Evolutionary conservation across 2,888 invertebrate species (phyloP), one percentile per base, ranked within the genome.

Genomic region (Parelbella ahira): DNA sequence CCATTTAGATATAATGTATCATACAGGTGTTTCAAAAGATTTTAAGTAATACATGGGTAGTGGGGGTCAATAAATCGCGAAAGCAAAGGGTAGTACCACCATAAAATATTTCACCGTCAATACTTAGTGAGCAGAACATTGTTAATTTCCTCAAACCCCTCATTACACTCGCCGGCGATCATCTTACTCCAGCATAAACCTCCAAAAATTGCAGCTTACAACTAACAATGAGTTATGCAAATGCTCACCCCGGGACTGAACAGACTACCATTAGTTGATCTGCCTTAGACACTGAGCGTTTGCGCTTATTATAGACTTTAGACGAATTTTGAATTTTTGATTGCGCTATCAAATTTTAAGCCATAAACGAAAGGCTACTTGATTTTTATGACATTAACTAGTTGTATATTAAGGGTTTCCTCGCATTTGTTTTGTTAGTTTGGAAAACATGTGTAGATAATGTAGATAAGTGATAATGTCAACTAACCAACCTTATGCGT

Each of bases 191-290:
- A 33, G 43, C 30, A 44, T 50, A 62, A 63, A 68, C 53, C 58
- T 15, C n/a, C 63, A 64, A 68, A 78, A 79, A 82, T 83, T 77
- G 67, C 63, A 47, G 63, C 54, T 54, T 53, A 57, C 51, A 83
- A 70, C 83, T 76, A 65, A 72, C 76, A 83, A 87, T 87, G 80
- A 83, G 63, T 58, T 76, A 87, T 87, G 86, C 80, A 72, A 87
- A 87, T 87, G 68, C 57, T 25, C 37, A 45, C 46, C 44, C 50
- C 56, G 60, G 67, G 65, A 56, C 63, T 68, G 62, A 73, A 68
- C 64, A 57, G 58, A 52, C 60, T 69, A 62, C 64, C 56, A 76
- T 80, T 78, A 81, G 68, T 60, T 60, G 66, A 57, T 53, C 58
- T 58, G 63, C 62, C 28, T 74, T 73, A 72, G 73, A 66, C 53